Conservation (phyloP, 2,113 vertebrate genomes). For the Semnopithecus entellus region DNA sequence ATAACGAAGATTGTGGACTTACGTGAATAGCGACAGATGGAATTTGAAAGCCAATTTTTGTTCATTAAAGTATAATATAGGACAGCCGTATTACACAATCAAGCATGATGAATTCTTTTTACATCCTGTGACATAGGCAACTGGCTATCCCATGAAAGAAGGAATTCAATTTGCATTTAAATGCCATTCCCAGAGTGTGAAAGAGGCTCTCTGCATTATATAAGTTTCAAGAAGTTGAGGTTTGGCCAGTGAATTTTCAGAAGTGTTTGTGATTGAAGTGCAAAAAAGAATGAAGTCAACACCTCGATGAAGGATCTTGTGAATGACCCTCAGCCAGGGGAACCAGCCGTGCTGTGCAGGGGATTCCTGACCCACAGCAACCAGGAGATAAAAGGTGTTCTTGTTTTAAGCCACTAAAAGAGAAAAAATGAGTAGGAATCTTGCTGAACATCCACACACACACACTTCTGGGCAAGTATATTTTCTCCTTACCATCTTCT, state of each 20-base stretch:
- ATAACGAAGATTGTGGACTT: slow-evolving; percentile 37
- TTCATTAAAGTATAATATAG: slow-evolving; percentile 64
- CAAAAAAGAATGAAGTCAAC: background rate
- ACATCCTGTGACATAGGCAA: slow-evolving; percentile 42
- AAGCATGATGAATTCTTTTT: background rate
- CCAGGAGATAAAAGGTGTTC: background rate
- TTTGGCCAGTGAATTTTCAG: background rate
- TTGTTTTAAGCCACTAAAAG: slow-evolving; percentile 5
- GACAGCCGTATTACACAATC: background rate
- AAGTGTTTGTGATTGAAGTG: slow-evolving; percentile 7
- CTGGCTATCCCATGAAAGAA: background rate
- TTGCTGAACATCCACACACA: background rate
- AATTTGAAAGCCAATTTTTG: slow-evolving; percentile 67
- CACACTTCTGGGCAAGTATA: background rate
- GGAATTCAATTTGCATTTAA: slow-evolving; percentile 37
- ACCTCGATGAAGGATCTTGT: background rate
- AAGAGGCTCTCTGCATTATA: background rate
- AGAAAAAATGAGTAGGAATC: background rate
- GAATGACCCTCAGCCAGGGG: background rate
- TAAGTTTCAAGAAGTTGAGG: background rate
- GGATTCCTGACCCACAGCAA: background rate
- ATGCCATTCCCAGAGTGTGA: background rate
- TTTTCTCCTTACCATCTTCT: background rate
- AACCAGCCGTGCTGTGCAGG: background rate
- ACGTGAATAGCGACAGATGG: slow-evolving; percentile 40